Conservation (phyloP, 2,888 invertebrate species). For the Petrolisthes cinctipes region DNA sequence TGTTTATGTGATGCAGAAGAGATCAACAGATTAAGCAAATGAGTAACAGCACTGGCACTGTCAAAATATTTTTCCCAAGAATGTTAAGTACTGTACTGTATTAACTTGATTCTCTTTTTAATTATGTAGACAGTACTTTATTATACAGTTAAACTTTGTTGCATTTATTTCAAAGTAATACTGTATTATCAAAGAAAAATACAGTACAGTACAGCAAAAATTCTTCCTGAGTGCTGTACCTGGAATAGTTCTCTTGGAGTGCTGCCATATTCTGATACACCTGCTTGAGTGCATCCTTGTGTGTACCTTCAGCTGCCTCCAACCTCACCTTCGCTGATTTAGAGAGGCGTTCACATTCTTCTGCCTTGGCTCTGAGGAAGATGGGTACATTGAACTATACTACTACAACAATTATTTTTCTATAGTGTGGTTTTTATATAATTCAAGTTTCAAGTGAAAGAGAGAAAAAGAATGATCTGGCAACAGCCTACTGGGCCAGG, state of each 20-base stretch:
- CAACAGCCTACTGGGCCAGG: too few species aligned
- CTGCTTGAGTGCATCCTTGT: conserved; percentile 29
- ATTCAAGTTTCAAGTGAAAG: too few species aligned
- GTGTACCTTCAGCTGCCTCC: conserved; percentile 29
- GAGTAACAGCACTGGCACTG: too few species aligned
- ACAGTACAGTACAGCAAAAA: not conserved
- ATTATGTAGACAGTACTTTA: too few species aligned
- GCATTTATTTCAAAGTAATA: not conserved
- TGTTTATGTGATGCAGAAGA: too few species aligned
- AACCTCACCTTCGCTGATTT: conserved; percentile 22
- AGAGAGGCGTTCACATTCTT: conserved; percentile 33
- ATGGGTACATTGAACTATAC: not conserved
- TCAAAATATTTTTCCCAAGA: too few species aligned
- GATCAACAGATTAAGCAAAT: too few species aligned
- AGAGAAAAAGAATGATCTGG: too few species aligned
- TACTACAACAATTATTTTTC: not conserved
- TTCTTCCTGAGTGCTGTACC: conserved; percentile 21
- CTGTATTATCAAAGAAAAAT: not conserved
- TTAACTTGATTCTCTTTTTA: too few species aligned
- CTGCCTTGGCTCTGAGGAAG: conserved; percentile 34
- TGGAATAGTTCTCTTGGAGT: conserved; percentile 42
- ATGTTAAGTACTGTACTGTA: too few species aligned
- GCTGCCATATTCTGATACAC: conserved; percentile 31
- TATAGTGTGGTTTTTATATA: too few species aligned
- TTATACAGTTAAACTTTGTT: too few species aligned